Base-by-base conservation (phyloP, 2,113 vertebrate species). In the Trichechus manatus region DNA sequence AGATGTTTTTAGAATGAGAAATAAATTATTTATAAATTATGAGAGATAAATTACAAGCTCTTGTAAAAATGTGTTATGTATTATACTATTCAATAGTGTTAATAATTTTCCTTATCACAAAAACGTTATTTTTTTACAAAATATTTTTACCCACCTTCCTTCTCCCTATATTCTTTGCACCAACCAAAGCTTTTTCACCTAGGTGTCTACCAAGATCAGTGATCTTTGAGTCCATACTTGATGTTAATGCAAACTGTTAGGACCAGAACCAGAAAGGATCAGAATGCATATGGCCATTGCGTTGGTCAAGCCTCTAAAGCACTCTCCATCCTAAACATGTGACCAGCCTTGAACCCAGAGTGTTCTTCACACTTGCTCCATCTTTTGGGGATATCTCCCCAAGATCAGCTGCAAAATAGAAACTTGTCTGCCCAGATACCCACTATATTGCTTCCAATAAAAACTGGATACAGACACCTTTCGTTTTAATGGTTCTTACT, bases 21-120 rank as follows among this genome's bases (percentile, higher is more conserved):
- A 91, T 90, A 95, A 77, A 59, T 86, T 72, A 44, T 64, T 87
- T 44, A 78, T 85, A n/a, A 78, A 80, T 94, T 53, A 82, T 82
- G 19, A 11, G 81, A 15, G 53, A n/a, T 82, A 50, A 56, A 50
- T 20, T 85, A 80, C 22, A 85, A 68, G 68, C 44, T 64, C 42
- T 10, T 82, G 53, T 20, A 53, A 19, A 92, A 85, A 53, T 20
- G 33, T 77, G 47, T 4, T 56, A 79, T 31, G 31, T n/a, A 72
- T 78, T 68, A 42, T 80, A 56, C 53, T 81, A 92, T 95, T 87
- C 64, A 85, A 68, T 31, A 63, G 9, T 44, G 66, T 75, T 61
- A 79, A 75, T 86, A 94, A 91, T 92, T 88, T 94, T 66, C 63
- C 33, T 82, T 93, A 79, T 56, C 29, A 61, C 13, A 82, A 90